phyloP scores from a whole-genome alignment of 2,113 vertebrate species.

The Neotoma lepida region DNA sequence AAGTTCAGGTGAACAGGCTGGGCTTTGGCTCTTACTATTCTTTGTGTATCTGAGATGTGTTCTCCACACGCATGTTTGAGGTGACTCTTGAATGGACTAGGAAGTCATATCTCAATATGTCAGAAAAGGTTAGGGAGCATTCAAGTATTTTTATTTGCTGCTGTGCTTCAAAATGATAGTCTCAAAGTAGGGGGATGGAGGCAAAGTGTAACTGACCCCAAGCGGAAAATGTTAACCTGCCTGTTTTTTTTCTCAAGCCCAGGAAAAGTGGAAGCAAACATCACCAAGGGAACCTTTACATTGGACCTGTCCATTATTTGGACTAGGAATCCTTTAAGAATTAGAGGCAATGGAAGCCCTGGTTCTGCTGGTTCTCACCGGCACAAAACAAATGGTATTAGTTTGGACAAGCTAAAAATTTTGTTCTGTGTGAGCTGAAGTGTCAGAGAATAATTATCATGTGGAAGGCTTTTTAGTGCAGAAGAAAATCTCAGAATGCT shows the following conservation, averaged over 20 bases:
- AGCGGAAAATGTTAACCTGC: conserved; percentile 26
- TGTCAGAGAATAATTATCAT: conserved; percentile 46
- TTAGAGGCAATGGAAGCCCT: conserved; percentile 36
- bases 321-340: conserved; percentile 41
- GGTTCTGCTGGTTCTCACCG: conserved; percentile 44
- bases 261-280: conserved; percentile 52
- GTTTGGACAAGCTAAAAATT: conserved; percentile 75
- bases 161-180: conserved; percentile 44
- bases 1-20: conserved; percentile 16
- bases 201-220: background rate
- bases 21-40: conserved; percentile 16
- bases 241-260: conserved; percentile 49
- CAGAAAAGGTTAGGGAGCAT: background rate
- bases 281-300: background rate
- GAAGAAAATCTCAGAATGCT: conserved; percentile 79
- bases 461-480: conserved; percentile 58
- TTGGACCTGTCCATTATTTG: conserved; percentile 24
- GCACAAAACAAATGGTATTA: conserved; percentile 41
- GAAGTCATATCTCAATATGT: conserved; percentile 8
- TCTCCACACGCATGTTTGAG: background rate
- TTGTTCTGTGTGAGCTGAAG: conserved; percentile 65
- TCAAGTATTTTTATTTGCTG: conserved; percentile 48
- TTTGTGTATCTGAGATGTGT: background rate
- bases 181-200: conserved; percentile 17
- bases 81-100: background rate